Evolutionary conservation across 2,797 vertebrate genomes (phyloP).

Genomic region (Onychomys leucogaster): DNA sequence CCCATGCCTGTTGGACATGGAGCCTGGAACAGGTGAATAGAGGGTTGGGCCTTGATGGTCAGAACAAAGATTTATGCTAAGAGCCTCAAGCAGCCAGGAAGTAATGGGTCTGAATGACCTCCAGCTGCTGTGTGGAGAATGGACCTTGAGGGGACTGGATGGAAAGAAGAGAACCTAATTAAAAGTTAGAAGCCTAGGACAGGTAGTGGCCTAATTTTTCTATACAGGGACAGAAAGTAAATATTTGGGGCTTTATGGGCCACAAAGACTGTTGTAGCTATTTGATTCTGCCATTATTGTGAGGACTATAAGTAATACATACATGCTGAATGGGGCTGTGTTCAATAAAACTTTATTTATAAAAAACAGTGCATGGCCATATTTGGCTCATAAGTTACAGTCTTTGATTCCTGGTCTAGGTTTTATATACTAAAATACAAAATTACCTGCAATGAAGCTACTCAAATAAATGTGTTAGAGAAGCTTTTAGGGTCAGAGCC

Average conservation of each 20-base stretch:
- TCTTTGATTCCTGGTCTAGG: not conserved
- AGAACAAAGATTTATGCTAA: not conserved
- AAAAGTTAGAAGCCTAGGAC: not conserved
- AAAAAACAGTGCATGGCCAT: not conserved
- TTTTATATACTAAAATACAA: not conserved
- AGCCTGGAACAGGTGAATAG: too few species aligned
- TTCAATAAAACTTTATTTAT: not conserved
- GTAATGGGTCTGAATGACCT: not conserved
- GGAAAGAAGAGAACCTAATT: not conserved
- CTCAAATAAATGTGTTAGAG: not conserved
- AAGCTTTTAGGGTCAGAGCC: not conserved
- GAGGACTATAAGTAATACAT: not conserved
- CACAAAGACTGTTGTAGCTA: not conserved
- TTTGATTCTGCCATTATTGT: not conserved
- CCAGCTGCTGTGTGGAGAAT: not conserved
- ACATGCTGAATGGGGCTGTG: not conserved
- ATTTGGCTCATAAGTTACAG: not conserved
- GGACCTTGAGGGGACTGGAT: not conserved
- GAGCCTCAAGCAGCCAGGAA: not conserved
- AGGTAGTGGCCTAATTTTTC: not conserved
- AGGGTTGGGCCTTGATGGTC: too few species aligned
- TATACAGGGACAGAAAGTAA: not conserved
- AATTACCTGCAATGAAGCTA: too few species aligned
- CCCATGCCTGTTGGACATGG: accelerated
- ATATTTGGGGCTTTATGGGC: not conserved